Conservation (phyloP, 2,113 vertebrate genomes). For the Gopherus evgoodei region DNA sequence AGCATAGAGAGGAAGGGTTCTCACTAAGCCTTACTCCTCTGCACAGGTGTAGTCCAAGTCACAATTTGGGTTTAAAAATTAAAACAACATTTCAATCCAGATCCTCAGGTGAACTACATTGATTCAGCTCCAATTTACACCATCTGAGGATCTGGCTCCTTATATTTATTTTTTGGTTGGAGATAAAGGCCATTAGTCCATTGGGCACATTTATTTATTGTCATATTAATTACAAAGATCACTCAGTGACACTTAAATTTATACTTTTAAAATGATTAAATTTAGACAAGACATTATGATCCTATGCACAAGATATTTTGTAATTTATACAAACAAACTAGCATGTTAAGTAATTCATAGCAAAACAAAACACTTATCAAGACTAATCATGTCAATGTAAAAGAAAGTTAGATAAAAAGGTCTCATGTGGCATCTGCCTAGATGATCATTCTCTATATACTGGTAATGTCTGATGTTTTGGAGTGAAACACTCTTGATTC, state of each 20-base stretch:
- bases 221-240: neutral
- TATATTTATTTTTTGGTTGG: neutral
- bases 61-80: too few relatives aligned
- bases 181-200: neutral
- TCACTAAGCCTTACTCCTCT: too few relatives aligned
- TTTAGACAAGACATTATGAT: neutral
- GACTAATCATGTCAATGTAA: neutral
- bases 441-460: neutral
- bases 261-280: neutral
- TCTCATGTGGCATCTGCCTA: neutral
- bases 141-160: fast-evolving
- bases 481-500: neutral
- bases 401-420: neutral
- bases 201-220: neutral
- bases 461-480: fast-evolving
- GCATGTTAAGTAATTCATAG: neutral
- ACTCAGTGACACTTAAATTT: neutral
- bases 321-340: neutral
- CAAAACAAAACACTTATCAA: neutral
- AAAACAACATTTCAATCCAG: neutral
- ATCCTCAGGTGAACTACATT: neutral
- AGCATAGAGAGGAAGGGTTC: too few relatives aligned
- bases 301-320: neutral
- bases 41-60: too few relatives aligned
- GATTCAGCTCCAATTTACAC: neutral